Base-by-base conservation (phyloP, 2,113 vertebrate genomes). In the Proteles cristata region DNA sequence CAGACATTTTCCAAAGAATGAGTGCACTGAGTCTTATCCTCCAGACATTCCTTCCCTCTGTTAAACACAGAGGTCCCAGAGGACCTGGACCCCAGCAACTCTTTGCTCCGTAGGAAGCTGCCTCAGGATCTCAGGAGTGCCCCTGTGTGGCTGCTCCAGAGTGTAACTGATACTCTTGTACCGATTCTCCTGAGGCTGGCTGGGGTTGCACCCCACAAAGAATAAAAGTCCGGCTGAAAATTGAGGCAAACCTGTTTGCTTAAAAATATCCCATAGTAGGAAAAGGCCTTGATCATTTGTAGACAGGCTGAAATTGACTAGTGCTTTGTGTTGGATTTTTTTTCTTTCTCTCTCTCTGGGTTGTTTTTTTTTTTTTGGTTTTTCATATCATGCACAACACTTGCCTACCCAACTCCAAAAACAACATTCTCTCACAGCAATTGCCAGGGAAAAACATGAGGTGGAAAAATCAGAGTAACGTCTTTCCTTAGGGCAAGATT, bases 381-480 rank as follows among this genome's bases (percentile, higher is more conserved):
- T 92, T 95, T 91, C 71, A 58, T 94, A 92, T 95, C 82, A 83
- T 66, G 48, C 23, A 80, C 45, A 96, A 63, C 69, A 63, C 53
- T 97, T 95, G 84, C 88, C 85, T 82, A 5, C 45, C 94, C 50
- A 58, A 1, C 63, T 97, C 96, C 96, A 95, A 97, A 93, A 97
- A 84, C 97, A 98, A 95, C 93, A 96, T n/a, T 94, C 58, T 82
- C 9, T 89, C 82, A 50, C 68, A 83, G 91, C 86, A 93, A 76
- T 83, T 97, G 86, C 94, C 91, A 89, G 71, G 89, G 88, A 66
- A 94, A 97, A 89, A 82, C 88, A 97, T 77, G 89, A 94, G 48
- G 88, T 96, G 96, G 97, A 95, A 98, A 98, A 97, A 87, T 95
- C 91, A 95, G 93, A 96, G 55, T 97, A 93, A 97, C 1, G 43